Evolutionary conservation across 2,888 invertebrate species (phyloP), one percentile per base, ranked within the genome.

Genomic region (Deilephila elpenor): DNA sequence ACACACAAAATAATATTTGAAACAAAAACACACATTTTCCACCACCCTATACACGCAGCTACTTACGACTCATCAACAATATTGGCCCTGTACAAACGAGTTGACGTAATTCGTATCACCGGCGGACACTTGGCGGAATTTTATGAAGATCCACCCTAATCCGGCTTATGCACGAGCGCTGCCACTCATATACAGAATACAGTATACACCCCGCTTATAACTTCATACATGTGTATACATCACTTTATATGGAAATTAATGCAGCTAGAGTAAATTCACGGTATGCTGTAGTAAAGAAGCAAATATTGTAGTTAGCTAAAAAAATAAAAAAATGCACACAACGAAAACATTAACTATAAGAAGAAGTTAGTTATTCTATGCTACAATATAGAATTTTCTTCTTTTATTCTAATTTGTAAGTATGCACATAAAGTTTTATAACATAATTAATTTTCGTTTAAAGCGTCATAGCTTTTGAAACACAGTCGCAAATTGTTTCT

Each of bases 81-180:
- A 83, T 88, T 84, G 83, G 85, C 76, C 76, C 81, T 82, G 85
- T 84, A 85, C 84, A 84, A 88, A 88, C 85, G 85, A 89, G 85
- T 88, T 88, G 86, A 82, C 84, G 83, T 82, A 85, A 89, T 83
- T 86, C 83, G 81, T 82, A 80, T 82, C 84, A 84, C 76, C 78
- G 80, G 83, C 80, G 86, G 87, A 85, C 86, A 86, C 85, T 88
- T 83, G 83, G 76, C 76, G 83, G 86, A 88, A 88, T 90, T 90
- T 90, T 88, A 90, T 90, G 88, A 87, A 86, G 84, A 86, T 83
- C 81, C 83, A 77, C 81, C 78, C 77, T 79, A 80, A 83, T 44
- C 59, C 29, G 60, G 72, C 67, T 74, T 60, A 32, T 67, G 74
- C 64, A 67, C 59, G 70, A 60, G 37, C 78, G 62, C 78, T 75